These are phyloP conservation scores for Aphidius ervi DNA, from an alignment of 1,140 invertebrate genomes.

Conservation along the genomic window DNA sequence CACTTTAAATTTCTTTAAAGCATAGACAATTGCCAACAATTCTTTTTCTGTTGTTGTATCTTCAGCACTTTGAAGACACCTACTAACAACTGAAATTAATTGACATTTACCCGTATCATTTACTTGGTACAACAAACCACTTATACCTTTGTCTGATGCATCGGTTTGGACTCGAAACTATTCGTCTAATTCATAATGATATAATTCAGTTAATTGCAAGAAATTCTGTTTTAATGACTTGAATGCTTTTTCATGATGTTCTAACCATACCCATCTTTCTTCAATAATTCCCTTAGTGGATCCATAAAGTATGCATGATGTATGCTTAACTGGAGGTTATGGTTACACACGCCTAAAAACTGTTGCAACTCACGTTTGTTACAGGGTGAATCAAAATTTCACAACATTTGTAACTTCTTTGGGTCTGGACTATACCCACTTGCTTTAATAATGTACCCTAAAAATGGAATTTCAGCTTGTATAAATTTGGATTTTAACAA, in stretches of 20 bases:
- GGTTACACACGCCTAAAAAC: slow-evolving; percentile 7
- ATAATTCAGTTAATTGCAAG: background rate
- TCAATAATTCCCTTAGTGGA: slow-evolving; percentile 8
- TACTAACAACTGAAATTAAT: slow-evolving; percentile 1
- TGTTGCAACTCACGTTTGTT: background rate
- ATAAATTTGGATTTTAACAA: background rate
- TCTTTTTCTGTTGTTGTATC: slow-evolving; percentile 23
- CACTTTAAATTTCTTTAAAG: slow-evolving; percentile 15
- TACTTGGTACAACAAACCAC: background rate
- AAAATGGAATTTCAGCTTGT: background rate
- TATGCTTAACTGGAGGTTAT: background rate
- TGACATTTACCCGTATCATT: background rate
- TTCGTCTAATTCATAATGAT: background rate
- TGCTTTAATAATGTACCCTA: background rate
- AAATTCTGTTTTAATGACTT: slow-evolving; percentile 2
- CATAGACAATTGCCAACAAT: slow-evolving; percentile 19
- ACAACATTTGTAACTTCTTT: background rate
- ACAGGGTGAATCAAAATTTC: background rate
- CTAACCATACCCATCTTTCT: slow-evolving; percentile 8
- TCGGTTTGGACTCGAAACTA: background rate
- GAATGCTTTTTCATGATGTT: slow-evolving; percentile 2
- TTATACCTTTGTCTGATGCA: slow-evolving; percentile 1
- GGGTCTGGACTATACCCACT: background rate
- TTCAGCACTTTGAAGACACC: slow-evolving; percentile 14
- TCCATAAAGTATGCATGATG: no score